Conservation (phyloP, 2,113 vertebrate species). For the Aspiorhynchus laticeps region DNA sequence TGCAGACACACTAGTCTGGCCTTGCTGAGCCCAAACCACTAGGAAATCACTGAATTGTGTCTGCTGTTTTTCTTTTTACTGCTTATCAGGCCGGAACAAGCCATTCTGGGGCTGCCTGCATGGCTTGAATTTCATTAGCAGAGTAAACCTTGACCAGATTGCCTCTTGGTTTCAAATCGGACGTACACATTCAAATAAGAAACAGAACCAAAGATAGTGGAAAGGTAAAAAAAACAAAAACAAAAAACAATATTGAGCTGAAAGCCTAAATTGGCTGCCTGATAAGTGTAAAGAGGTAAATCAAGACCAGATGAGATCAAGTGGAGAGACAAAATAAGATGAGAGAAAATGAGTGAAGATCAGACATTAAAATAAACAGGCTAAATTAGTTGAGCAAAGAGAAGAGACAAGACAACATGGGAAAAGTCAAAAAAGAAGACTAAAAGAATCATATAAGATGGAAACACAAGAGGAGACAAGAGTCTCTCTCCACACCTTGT, state of each 20-base stretch:
- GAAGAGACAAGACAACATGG: neutral
- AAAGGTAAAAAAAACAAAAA: neutral
- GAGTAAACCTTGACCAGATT: conserved; percentile 67
- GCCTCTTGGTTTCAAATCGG: conserved; percentile 69
- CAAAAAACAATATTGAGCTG: neutral
- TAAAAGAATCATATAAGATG: neutral
- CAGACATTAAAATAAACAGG: neutral
- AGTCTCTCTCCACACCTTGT: too few species aligned
- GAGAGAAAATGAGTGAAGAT: neutral
- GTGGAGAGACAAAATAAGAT: neutral
- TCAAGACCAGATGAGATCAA: neutral
- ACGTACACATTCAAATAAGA: conserved; percentile 47
- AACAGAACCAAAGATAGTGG: neutral
- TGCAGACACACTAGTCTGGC: conserved; percentile 56
- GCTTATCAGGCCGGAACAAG: conserved; percentile 70
- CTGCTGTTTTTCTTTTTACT: conserved; percentile 38
- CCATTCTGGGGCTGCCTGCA: conserved; percentile 63
- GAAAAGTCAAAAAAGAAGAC: neutral
- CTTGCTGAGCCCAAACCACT: conserved; percentile 56
- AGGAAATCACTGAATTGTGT: conserved; percentile 56
- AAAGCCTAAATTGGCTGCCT: neutral
- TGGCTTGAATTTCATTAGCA: conserved; percentile 75
- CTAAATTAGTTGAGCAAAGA: neutral
- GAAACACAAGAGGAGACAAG: neutral
- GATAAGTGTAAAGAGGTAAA: neutral